Conservation (phyloP, 2,888 invertebrate genomes). For the Ctenicera cuprea region DNA sequence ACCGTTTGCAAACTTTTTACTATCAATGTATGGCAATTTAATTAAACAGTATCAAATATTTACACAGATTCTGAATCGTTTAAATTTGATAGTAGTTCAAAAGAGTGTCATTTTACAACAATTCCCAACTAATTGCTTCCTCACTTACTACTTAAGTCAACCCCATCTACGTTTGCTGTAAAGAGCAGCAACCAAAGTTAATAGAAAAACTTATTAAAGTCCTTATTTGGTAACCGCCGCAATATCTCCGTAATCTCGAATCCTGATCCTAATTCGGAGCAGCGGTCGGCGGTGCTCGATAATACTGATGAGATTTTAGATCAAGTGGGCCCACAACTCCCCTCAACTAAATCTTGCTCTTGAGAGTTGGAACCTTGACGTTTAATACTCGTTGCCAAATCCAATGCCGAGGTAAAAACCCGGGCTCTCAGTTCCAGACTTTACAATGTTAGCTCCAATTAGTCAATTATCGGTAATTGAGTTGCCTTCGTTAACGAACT, state of each 20-base stretch:
- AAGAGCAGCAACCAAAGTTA: slow-evolving; percentile 10
- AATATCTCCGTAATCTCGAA: slow-evolving; percentile 26
- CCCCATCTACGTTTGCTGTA: no score
- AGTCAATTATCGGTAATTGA: slow-evolving; percentile 41
- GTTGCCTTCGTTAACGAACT: slow-evolving; percentile 36
- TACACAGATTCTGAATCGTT: no score
- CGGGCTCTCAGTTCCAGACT: slow-evolving; percentile 26
- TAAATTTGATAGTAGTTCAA: no score
- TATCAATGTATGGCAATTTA: no score
- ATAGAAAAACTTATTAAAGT: slow-evolving; percentile 41
- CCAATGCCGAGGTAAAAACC: slow-evolving; percentile 18
- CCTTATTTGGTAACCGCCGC: slow-evolving; percentile 32
- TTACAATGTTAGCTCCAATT: slow-evolving; percentile 43
- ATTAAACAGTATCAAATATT: no score
- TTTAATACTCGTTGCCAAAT: slow-evolving; percentile 25
- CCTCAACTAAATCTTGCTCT: slow-evolving; percentile 35
- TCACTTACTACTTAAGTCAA: no score
- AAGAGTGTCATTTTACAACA: no score
- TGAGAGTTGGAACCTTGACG: slow-evolving; percentile 22
- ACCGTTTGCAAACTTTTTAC: no score
- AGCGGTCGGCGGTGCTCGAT: slow-evolving; percentile 34
- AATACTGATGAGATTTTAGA: slow-evolving; percentile 42
- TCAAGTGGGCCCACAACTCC: slow-evolving; percentile 31
- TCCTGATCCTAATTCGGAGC: slow-evolving; percentile 36
- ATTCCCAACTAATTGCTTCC: no score